Conservation (phyloP, 1,140 invertebrate genomes). For the Ditylenchus dipsaci region DNA sequence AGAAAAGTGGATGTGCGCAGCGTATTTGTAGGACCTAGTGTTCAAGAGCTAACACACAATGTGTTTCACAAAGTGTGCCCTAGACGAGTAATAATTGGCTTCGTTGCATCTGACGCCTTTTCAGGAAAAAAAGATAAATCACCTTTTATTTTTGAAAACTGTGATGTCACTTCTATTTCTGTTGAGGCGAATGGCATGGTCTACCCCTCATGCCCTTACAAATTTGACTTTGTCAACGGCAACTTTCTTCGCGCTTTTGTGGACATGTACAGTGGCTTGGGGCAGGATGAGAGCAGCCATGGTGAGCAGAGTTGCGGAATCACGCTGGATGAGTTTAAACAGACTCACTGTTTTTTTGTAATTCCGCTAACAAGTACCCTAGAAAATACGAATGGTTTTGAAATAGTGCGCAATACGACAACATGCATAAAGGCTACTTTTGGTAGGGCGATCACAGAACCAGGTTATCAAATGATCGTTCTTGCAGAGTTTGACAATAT, state of each 20-base stretch:
- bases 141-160: constrained; percentile 25
- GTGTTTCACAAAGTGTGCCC: constrained; percentile 7
- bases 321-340: constrained; percentile 14
- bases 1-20: constrained; percentile 11
- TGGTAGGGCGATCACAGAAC: not conserved
- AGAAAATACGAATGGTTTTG: constrained; percentile 15
- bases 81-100: constrained; percentile 12
- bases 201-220: constrained; percentile 9
- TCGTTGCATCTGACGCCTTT: not conserved
- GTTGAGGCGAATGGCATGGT: constrained; percentile 14
- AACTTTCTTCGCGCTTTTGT: constrained; percentile 22
- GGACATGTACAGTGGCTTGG: constrained; percentile 23
- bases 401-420: constrained; percentile 20
- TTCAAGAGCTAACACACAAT: constrained; percentile 5
- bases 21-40: not conserved
- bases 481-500: constrained; percentile 21
- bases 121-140: not conserved
- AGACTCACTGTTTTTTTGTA: constrained; percentile 24
- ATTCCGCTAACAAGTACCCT: constrained; percentile 16
- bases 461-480: constrained; percentile 15
- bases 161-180: not conserved
- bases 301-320: constrained; percentile 14
- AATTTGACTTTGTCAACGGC: not conserved
- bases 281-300: constrained; percentile 2
- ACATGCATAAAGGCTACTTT: constrained; percentile 10